Evolutionary conservation across 2,888 invertebrate species (phyloP).

Genomic region (Chouioia cunea): DNA sequence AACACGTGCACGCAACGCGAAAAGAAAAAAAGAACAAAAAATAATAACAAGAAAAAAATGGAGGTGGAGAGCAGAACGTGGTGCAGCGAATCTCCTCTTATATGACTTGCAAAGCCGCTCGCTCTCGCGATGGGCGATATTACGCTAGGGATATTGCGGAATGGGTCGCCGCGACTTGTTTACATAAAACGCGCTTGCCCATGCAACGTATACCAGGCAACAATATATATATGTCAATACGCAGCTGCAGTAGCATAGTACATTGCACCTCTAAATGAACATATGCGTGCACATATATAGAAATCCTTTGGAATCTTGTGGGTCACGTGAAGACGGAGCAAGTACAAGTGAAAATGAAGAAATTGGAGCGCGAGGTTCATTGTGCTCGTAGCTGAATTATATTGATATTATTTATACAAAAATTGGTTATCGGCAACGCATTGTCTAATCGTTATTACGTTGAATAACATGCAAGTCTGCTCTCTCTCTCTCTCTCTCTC

Average conservation of each 20-base stretch:
- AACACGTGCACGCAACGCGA: background rate
- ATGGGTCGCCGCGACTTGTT: conserved; percentile 26
- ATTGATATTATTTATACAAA: too few relatives aligned
- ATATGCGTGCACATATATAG: background rate
- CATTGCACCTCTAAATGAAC: background rate
- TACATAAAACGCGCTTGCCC: conserved; percentile 28
- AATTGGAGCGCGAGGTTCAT: too few relatives aligned
- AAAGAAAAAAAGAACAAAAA: background rate
- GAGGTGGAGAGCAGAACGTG: too few relatives aligned
- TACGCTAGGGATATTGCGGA: conserved; percentile 34
- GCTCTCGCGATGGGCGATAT: conserved; percentile 17
- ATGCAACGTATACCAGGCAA: too few relatives aligned
- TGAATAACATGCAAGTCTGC: too few relatives aligned
- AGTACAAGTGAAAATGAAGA: too few relatives aligned
- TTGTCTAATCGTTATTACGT: too few relatives aligned
- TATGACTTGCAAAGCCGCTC: conserved; percentile 27
- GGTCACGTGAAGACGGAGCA: background rate
- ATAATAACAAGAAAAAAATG: background rate
- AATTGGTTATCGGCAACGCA: too few relatives aligned
- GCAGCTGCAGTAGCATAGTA: too few relatives aligned
- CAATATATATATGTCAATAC: too few relatives aligned
- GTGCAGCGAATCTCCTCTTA: background rate
- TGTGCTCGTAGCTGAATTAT: too few relatives aligned
- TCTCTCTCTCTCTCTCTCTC: too few relatives aligned
- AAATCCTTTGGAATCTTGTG: background rate